phyloP scores from a whole-genome alignment of 2,888 invertebrate genomes.

The Hemicrepidius hirtus region DNA sequence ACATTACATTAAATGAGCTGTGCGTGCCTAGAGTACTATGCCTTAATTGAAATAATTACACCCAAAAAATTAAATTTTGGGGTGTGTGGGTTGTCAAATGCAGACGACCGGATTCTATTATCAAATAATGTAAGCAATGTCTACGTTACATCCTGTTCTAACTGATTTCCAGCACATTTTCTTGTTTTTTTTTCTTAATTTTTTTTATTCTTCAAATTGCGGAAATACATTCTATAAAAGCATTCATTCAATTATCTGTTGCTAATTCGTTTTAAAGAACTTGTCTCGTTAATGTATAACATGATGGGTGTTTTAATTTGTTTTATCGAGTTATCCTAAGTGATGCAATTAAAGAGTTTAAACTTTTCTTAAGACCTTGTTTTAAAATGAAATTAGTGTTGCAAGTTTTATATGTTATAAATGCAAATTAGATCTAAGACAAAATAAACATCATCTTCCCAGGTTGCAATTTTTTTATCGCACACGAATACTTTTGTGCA shows the following conservation, averaged over 20 bases:
- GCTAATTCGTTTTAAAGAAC: conserved; percentile 1
- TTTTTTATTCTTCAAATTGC: background rate
- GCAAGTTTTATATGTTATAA: too few relatives aligned
- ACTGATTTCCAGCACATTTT: conserved; percentile 12
- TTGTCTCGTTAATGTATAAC: background rate
- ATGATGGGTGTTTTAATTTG: conserved; percentile 12
- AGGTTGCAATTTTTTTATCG: too few relatives aligned
- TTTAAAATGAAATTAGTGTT: background rate
- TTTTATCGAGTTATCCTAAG: background rate
- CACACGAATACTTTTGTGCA: too few relatives aligned
- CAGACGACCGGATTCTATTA: conserved; percentile 45
- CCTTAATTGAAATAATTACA: conserved; percentile 20
- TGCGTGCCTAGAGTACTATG: background rate
- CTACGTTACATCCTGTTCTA: conserved; percentile 44
- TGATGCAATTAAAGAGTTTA: background rate
- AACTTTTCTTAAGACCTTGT: background rate
- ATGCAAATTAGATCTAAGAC: too few relatives aligned
- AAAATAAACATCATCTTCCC: too few relatives aligned
- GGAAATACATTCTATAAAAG: background rate
- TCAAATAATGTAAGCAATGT: conserved; percentile 43
- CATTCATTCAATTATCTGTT: background rate
- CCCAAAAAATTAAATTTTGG: conserved; percentile 28
- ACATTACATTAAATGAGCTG: background rate
- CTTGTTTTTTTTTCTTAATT: background rate
- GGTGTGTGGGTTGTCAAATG: conserved; percentile 34